Evolutionary conservation across 1,140 invertebrate genomes (phyloP), one percentile per base, ranked within the genome.

Genomic region (Nymphalis io): DNA sequence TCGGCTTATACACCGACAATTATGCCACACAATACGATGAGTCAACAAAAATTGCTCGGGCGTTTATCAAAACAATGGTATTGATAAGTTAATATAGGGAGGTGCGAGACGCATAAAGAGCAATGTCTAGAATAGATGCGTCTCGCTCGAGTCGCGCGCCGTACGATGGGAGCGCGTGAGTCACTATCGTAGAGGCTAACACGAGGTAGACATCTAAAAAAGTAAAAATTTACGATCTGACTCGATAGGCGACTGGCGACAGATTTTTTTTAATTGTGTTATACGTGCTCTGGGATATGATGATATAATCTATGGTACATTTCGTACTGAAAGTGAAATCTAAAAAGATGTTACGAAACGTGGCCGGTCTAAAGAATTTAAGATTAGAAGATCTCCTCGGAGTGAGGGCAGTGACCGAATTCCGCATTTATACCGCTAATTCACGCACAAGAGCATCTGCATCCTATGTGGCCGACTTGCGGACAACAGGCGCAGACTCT

Each of bases 41-140:
- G 79, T 91, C 89, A 91, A 75, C 88, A 83, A 74, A 88, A 88
- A 88, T 89, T 86, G 85, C 82, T 70, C 70, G 74, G 76, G 82
- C 83, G 86, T 87, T 88, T 91, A 91, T 91, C 85, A 91, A 91
- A 90, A 91, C 89, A 91, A 91, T 91, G 85, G 85, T 86, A 87
- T 87, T 89, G 87, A 91, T 91, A 91, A 91, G 85, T 89, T 91
- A 88, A 91, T 91, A 88, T 87, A 87, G 80, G 76, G 73, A 84
- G 81, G 83, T 81, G 84, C 80, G 83, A 84, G 84, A 85, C 76
- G 65, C 65, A 80, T 85, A 84, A 70, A 60, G 68, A 70, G 68
- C 60, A 27, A 42, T 23, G 67, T 70, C 68, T 70, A 63, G 68
- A 63, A 70, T 70, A 63, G 68, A 57, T 46, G 60, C 68, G 68